Base-by-base conservation (phyloP, 2,113 vertebrate species). In the Ciconia boyciana region DNA sequence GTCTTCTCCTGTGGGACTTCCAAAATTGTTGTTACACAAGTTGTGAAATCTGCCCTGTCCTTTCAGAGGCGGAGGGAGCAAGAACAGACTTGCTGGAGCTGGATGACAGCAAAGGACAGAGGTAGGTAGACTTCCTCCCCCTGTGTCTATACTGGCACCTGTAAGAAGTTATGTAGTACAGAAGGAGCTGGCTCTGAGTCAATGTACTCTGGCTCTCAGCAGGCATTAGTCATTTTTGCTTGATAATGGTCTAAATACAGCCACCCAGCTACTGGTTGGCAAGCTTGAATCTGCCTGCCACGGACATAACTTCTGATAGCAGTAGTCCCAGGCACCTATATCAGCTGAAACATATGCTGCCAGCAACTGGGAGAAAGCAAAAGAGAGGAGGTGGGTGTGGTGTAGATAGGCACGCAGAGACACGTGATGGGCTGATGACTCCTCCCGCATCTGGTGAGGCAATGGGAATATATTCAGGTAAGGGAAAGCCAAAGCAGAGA, bases 231-330 rank as follows among this genome's bases (percentile, higher is more conserved):
- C 48, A 81, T 64, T 91, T 58, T 43, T 55, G 20, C 44, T 90
- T 29, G 43, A 75, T 92, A 89, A 81, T 36, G n/a, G 83, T 31
- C 64, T 94, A 86, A 92, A 61, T 34, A 32, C 60, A 81, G 60
- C 36, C 62, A 62, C 39, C 51, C 77, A 75, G 39, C 13, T 64
- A 32, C 68, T 55, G 24, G 15, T 6, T 93, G 91, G 87, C 86
- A 91, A 83, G 60, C 80, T 17, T 8, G 62, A 36, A 41, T 69
- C 54, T 32, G 32, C n/a, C 51, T 82, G 49, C 68, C 75, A 61
- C 0, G 2, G 36, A 20, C 51, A 28, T 4, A 17, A 55, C 41
- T 78, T n/a, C 71, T 72, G 64, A 87, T 1, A 68, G 79, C 31
- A 90, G 79, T 34, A 87, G 51, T 20, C 34, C 86, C 72, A 54